Conservation (phyloP, 2,888 invertebrate species). For the Perithous albicinctus region DNA sequence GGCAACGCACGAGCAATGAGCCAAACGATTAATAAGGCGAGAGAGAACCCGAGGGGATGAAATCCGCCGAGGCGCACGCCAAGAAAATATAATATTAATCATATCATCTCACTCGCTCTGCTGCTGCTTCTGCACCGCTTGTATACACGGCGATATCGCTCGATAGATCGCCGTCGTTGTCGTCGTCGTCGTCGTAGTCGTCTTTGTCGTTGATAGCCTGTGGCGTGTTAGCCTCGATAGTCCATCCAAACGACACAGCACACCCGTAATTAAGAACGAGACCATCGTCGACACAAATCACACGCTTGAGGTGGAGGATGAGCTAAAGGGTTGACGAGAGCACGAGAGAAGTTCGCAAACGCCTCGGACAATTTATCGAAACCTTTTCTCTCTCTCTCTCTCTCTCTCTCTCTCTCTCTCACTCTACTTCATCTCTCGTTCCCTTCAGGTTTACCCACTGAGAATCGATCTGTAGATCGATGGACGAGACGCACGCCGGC, state of each 20-base stretch:
- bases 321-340: slow-evolving; percentile 55
- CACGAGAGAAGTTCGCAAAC: slow-evolving; percentile 35
- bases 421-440: background rate
- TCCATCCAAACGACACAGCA: slow-evolving; percentile 6
- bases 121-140: background rate
- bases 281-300: slow-evolving; percentile 58
- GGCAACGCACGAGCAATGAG: slow-evolving; percentile 64
- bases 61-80: slow-evolving; percentile 20
- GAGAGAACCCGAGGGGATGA: slow-evolving; percentile 25
- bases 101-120: slow-evolving; percentile 26
- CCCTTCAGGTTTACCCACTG: slow-evolving; percentile 18
- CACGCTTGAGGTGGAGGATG: slow-evolving; percentile 47
- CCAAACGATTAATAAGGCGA: slow-evolving; percentile 63
- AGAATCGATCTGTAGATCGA: slow-evolving; percentile 41
- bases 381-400: background rate
- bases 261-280: slow-evolving; percentile 57
- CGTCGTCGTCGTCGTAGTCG: slow-evolving; percentile 14
- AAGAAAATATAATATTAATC: slow-evolving; percentile 13
- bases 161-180: slow-evolving; percentile 37
- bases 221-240: slow-evolving; percentile 41
- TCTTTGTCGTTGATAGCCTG: slow-evolving; percentile 37
- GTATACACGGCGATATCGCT: slow-evolving; percentile 15
- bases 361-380: slow-evolving; percentile 56
- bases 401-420: background rate
- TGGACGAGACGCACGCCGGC: slow-evolving; percentile 50